Percentiles rank a stretch among this genome's conserved stretches.
Evolutionary conservation across 2,797 vertebrate species (phyloP).

Genomic region (Oryzias dopingdopingensis): DNA sequence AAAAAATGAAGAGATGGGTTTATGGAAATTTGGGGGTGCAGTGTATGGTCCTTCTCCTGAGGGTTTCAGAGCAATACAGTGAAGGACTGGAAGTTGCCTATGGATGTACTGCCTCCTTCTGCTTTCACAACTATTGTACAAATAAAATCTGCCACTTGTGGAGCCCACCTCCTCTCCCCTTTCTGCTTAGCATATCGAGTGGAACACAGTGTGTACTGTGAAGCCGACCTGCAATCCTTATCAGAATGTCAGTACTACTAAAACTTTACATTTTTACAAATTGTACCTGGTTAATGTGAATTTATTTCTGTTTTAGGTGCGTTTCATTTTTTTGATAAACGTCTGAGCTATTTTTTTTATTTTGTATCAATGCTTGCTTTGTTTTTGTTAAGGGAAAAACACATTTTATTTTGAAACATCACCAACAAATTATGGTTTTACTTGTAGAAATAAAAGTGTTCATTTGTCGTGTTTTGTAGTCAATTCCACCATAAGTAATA

Average conservation of each 20-base stretch:
- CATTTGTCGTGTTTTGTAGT: no score
- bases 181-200: constrained; percentile 82
- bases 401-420: not conserved
- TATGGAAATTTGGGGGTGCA: constrained; percentile 51
- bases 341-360: not conserved
- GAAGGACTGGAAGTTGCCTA: constrained; percentile 69
- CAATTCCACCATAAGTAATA: no score
- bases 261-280: constrained; percentile 85
- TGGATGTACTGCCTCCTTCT: constrained; percentile 77
- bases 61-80: constrained; percentile 63
- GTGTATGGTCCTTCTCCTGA: constrained; percentile 36
- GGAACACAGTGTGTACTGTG: constrained; percentile 83
- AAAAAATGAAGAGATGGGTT: constrained; percentile 22
- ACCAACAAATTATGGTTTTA: not conserved
- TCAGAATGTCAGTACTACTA: constrained; percentile 85
- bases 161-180: constrained; percentile 62
- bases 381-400: no score
- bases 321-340: not conserved
- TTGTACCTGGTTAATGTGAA: constrained; percentile 38
- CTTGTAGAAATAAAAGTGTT: no score
- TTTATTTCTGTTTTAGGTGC: constrained; percentile 32
- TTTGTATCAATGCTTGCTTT: not conserved
- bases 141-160: constrained; percentile 70
- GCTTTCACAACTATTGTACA: constrained; percentile 75
- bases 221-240: constrained; percentile 82